phyloP scores from a whole-genome alignment of 2,888 invertebrate genomes.

The Ochropleura leucogaster region DNA sequence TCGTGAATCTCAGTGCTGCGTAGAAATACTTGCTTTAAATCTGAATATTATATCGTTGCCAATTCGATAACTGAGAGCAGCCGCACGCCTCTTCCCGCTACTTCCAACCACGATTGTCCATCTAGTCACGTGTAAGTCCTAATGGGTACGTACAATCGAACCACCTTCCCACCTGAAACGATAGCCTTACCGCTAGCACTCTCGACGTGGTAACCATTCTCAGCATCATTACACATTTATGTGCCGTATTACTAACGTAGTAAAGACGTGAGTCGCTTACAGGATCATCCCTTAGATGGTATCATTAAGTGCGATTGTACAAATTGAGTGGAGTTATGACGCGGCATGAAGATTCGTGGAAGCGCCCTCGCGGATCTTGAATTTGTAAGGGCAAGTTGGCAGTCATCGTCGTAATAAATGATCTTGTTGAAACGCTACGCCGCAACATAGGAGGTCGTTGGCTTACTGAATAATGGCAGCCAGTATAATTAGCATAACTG shows the following conservation, averaged over 20 bases:
- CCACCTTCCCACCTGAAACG: slow-evolving; percentile 56
- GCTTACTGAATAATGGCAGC: slow-evolving; percentile 61
- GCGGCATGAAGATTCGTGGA: slow-evolving; percentile 66
- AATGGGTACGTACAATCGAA: slow-evolving; percentile 63
- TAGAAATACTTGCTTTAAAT: slow-evolving; percentile 5
- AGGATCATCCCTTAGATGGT: slow-evolving; percentile 55
- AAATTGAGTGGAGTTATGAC: slow-evolving; percentile 76
- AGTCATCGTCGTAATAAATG: slow-evolving; percentile 70
- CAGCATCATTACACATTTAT: slow-evolving; percentile 62
- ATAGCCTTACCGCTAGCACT: slow-evolving; percentile 57
- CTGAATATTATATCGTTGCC: slow-evolving; percentile 24
- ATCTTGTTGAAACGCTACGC: slow-evolving; percentile 64
- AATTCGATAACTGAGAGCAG: slow-evolving; percentile 27
- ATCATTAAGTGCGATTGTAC: slow-evolving; percentile 73
- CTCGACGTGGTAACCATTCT: slow-evolving; percentile 50
- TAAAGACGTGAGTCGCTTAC: slow-evolving; percentile 68
- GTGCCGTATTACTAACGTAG: slow-evolving; percentile 59
- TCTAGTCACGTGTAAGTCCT: slow-evolving; percentile 62
- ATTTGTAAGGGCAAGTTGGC: slow-evolving; percentile 65
- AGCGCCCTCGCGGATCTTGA: slow-evolving; percentile 60
- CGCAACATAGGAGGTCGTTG: slow-evolving; percentile 60
- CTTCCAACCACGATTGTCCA: slow-evolving; percentile 45
- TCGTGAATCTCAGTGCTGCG: background rate
- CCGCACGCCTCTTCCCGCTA: slow-evolving; percentile 6
- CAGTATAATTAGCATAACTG: slow-evolving; percentile 67